Conservation (phyloP, 2,113 vertebrate species). For the Lepisosteus osseus region DNA sequence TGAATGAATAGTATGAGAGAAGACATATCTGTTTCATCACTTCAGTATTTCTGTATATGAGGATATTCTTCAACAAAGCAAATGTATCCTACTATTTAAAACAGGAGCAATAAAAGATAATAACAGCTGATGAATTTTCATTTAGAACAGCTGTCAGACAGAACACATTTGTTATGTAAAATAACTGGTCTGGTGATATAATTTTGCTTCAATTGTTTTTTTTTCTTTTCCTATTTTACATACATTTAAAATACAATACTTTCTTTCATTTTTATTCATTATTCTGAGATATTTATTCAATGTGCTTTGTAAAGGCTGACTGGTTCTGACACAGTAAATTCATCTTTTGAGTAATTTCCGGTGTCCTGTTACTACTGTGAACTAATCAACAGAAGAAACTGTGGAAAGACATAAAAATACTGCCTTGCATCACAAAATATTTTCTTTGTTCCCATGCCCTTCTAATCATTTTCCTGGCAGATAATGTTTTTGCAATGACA, state of each 20-base stretch:
- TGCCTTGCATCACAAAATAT: too few species aligned
- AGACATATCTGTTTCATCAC: too few species aligned
- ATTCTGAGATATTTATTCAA: slow-evolving; percentile 5
- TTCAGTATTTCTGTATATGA: too few species aligned
- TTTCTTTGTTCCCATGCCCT: too few species aligned
- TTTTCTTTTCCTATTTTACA: background rate
- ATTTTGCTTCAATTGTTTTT: background rate
- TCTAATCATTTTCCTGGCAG: too few species aligned
- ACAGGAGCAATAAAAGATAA: too few species aligned
- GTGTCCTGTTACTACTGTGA: background rate
- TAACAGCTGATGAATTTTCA: too few species aligned
- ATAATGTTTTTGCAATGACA: too few species aligned
- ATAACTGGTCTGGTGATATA: background rate
- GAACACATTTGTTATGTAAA: background rate
- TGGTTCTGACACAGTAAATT: background rate
- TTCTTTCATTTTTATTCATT: slow-evolving; percentile 11
- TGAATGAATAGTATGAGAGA: too few species aligned
- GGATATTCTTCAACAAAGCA: too few species aligned
- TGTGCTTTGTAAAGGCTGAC: slow-evolving; percentile 7
- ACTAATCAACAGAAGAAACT: background rate
- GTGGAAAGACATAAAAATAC: too few species aligned
- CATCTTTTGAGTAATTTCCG: background rate
- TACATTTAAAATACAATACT: slow-evolving; percentile 13
- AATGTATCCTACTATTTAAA: too few species aligned
- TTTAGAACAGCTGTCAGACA: background rate